Conservation (phyloP, 1,140 invertebrate genomes). For the Drosophila orena region DNA sequence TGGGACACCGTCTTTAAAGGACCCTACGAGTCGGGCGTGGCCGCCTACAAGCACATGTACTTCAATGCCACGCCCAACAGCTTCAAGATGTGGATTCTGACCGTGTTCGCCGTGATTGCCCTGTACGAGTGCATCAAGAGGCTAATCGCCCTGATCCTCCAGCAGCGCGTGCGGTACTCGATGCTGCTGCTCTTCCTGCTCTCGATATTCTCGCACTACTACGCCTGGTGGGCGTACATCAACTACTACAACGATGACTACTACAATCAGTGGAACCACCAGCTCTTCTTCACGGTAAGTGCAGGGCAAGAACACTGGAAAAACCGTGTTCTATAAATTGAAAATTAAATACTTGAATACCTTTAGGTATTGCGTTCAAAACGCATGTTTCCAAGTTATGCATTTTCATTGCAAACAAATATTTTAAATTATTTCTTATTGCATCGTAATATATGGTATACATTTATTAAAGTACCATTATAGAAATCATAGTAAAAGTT, state of each 20-base stretch:
- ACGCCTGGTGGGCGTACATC: slow-evolving; percentile 93
- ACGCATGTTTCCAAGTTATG: too few relatives aligned
- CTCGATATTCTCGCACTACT: slow-evolving; percentile 92
- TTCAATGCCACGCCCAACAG: slow-evolving; percentile 92
- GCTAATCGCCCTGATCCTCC: slow-evolving; percentile 87
- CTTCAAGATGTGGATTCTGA: slow-evolving; percentile 91
- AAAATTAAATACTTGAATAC: too few relatives aligned
- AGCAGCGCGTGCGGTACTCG: slow-evolving; percentile 87
- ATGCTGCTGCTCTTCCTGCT: slow-evolving; percentile 90
- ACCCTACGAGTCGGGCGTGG: slow-evolving; percentile 91
- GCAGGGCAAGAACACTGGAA: neutral
- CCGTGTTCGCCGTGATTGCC: slow-evolving; percentile 88
- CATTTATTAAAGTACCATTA: too few relatives aligned
- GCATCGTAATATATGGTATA: too few relatives aligned
- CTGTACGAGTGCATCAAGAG: slow-evolving; percentile 91
- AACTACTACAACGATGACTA: slow-evolving; percentile 95
- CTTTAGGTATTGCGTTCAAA: neutral
- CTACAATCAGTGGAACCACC: slow-evolving; percentile 91
- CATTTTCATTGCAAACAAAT: too few relatives aligned
- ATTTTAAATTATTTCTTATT: too few relatives aligned
- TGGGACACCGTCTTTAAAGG: slow-evolving; percentile 94
- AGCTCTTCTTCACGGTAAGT: slow-evolving; percentile 89
- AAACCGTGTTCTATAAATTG: neutral
- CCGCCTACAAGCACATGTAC: slow-evolving; percentile 93
- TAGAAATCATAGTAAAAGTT: too few relatives aligned